phyloP scores from a whole-genome alignment of 1,140 invertebrate species.

The Drosophila oshimai region DNA sequence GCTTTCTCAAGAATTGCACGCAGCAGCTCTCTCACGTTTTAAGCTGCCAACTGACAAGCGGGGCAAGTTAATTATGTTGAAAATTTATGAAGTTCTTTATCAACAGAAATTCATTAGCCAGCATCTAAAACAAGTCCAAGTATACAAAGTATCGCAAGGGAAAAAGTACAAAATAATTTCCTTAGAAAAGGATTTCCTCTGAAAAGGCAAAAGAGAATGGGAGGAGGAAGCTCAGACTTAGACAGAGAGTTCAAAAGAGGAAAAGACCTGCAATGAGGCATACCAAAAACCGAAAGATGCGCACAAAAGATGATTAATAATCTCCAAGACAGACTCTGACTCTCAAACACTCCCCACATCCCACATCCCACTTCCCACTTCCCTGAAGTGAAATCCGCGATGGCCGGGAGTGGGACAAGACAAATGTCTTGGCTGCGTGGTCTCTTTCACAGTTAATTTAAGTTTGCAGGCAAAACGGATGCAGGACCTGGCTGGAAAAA shows the following conservation, averaged over 20 bases:
- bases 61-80: slow-evolving; percentile 74
- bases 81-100: slow-evolving; percentile 74
- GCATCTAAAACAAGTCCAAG: slow-evolving; percentile 11
- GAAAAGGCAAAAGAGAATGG: not conserved
- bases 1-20: not conserved
- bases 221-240: not conserved
- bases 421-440: slow-evolving; percentile 80
- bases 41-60: slow-evolving; percentile 30
- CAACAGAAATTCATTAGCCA: slow-evolving; percentile 71
- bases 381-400: slow-evolving; percentile 38
- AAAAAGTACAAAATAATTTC: slow-evolving; percentile 43
- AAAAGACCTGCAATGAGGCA: slow-evolving; percentile 54
- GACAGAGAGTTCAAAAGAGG: slow-evolving; percentile 53
- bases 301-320: slow-evolving; percentile 81
- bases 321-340: slow-evolving; percentile 43
- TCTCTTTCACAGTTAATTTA: slow-evolving; percentile 82
- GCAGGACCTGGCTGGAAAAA: slow-evolving; percentile 42
- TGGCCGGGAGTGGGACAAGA: slow-evolving; percentile 50
- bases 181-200: slow-evolving; percentile 62
- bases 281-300: slow-evolving; percentile 63
- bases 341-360: slow-evolving; percentile 2
- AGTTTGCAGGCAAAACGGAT: slow-evolving; percentile 66
- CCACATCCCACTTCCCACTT: not conserved
- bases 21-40: slow-evolving; percentile 21
- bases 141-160: slow-evolving; percentile 11